Conservation (phyloP, 2,797 vertebrate species). For the Cryptoblepharus egeriae region DNA sequence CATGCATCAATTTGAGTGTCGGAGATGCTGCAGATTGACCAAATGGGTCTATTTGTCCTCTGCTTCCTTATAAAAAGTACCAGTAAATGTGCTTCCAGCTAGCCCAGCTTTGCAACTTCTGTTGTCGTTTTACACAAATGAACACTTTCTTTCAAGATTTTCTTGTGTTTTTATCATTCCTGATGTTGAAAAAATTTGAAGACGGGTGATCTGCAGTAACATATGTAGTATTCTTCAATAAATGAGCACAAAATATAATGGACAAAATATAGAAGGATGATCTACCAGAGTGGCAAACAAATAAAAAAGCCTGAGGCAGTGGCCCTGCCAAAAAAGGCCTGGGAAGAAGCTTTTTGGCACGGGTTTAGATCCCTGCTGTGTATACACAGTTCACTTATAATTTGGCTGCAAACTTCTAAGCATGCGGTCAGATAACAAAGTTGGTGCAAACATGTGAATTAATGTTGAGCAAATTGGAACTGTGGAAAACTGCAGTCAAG, state of each 20-base stretch:
- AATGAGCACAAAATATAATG: background rate
- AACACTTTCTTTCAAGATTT: background rate
- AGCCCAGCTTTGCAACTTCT: background rate
- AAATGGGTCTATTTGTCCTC: background rate
- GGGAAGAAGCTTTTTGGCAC: constrained; percentile 35
- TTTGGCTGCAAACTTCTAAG: background rate
- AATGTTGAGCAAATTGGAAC: background rate
- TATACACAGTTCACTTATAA: constrained; percentile 27
- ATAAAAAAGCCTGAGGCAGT: background rate
- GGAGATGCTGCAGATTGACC: background rate
- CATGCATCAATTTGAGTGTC: background rate
- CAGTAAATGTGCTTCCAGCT: background rate
- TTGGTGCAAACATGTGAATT: background rate
- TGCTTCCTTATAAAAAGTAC: background rate
- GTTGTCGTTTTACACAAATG: background rate
- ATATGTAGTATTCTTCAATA: background rate
- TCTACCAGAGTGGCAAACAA: background rate
- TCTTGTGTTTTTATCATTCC: no score
- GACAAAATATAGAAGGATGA: background rate
- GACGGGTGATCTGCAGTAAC: background rate
- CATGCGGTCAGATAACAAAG: background rate
- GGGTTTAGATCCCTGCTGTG: constrained; percentile 12
- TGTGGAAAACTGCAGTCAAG: background rate
- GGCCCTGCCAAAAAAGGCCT: constrained; percentile 1
- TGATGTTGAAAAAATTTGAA: background rate